These are phyloP conservation scores for Hexactinellida sp. DNA, from an alignment of 37 sponge, comb jelly and placozoan genomes.

Conservation along the genomic window DNA sequence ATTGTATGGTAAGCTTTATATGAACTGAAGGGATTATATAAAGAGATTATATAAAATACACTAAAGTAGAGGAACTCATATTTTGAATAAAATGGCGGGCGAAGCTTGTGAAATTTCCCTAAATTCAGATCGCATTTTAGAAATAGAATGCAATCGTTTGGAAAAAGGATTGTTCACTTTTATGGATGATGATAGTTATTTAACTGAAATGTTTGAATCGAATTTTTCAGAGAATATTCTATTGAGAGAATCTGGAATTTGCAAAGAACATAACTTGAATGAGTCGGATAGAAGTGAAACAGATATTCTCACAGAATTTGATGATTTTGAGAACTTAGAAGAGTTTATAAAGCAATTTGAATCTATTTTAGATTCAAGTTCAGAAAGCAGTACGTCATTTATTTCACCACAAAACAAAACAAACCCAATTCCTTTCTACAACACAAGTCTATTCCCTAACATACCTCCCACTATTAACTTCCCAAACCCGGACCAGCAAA, in stretches of 20 bases:
- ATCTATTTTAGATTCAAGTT: neutral
- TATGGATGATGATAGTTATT: neutral
- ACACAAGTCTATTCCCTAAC: neutral
- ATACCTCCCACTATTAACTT: neutral
- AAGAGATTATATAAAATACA: too few species aligned
- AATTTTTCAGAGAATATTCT: too few species aligned
- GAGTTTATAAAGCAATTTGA: neutral
- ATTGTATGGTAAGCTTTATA: too few species aligned
- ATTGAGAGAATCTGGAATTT: too few species aligned
- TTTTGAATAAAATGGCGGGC: too few species aligned
- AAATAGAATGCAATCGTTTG: neutral
- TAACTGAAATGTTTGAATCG: too few species aligned
- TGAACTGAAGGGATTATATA: too few species aligned
- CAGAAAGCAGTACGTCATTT: neutral
- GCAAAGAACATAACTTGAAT: too few species aligned
- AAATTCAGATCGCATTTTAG: neutral
- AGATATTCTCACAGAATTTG: too few species aligned
- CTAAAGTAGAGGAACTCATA: too few species aligned
- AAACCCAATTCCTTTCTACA: neutral
- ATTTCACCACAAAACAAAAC: neutral
- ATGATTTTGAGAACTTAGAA: neutral
- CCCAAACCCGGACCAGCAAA: neutral
- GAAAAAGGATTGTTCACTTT: neutral
- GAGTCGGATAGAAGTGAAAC: too few species aligned
- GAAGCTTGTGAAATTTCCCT: too few species aligned